phyloP scores from a whole-genome alignment of 1,140 invertebrate genomes.

The Calliopsis andreniformis region DNA sequence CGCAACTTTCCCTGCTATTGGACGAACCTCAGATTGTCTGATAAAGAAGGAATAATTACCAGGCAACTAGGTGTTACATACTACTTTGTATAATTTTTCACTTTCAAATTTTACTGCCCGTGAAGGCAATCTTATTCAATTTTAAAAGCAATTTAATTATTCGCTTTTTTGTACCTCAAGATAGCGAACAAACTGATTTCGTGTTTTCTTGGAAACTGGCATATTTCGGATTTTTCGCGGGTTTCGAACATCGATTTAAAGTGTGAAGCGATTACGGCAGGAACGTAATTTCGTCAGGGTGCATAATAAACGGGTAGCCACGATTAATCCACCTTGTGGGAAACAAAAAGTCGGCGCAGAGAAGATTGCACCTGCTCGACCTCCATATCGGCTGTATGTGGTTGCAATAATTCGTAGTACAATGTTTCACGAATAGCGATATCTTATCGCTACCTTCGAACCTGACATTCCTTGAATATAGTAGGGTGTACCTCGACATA shows the following conservation, averaged over 20 bases:
- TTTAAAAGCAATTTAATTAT: too few species aligned
- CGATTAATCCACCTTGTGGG: background rate
- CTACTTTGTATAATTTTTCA: too few species aligned
- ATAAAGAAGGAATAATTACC: background rate
- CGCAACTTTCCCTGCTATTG: slow-evolving; percentile 21
- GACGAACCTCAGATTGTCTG: background rate
- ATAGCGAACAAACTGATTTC: background rate
- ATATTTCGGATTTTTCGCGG: background rate
- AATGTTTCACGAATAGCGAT: too few species aligned
- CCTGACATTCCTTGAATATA: too few species aligned
- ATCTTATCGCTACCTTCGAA: too few species aligned
- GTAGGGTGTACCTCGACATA: too few species aligned
- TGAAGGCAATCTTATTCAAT: too few species aligned
- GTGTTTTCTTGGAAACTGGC: background rate
- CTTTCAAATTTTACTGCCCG: too few species aligned
- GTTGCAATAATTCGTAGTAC: background rate
- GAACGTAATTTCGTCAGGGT: slow-evolving; percentile 5
- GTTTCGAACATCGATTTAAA: background rate
- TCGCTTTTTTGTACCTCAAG: too few species aligned
- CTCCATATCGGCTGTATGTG: slow-evolving; percentile 1
- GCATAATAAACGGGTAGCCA: background rate
- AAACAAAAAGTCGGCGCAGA: slow-evolving; percentile 22
- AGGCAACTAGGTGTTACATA: too few species aligned
- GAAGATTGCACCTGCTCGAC: slow-evolving; percentile 26
- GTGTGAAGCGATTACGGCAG: background rate